These are phyloP conservation scores for mouse (Mus musculus) DNA, from an alignment of 2,113 vertebrate species.

Conservation along the genomic window DNA sequence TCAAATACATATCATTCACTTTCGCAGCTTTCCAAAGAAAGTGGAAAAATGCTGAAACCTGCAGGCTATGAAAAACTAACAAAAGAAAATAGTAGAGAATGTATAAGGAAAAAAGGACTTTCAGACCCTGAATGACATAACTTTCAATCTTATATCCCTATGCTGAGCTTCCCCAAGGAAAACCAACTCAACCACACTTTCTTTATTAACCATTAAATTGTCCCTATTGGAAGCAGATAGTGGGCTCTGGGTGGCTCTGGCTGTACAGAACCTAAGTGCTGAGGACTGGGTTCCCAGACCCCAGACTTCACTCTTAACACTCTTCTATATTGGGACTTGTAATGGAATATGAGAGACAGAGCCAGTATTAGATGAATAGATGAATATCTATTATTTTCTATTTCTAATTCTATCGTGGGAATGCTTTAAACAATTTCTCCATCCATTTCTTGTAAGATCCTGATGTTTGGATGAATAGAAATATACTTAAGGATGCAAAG, in stretches of 20 bases:
- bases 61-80: background rate
- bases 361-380: background rate
- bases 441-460: background rate
- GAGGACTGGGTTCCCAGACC: background rate
- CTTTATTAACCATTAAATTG: background rate
- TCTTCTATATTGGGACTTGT: background rate
- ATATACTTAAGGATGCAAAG: background rate
- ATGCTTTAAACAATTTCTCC: background rate
- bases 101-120: background rate
- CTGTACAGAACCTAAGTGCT: background rate
- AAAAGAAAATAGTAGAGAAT: constrained; percentile 3
- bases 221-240: background rate
- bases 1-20: background rate
- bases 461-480: constrained; percentile 42
- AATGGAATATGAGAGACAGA: background rate
- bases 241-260: background rate
- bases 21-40: background rate
- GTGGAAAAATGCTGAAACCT: constrained; percentile 40
- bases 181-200: constrained; percentile 38
- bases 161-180: background rate
- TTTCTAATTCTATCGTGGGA: background rate
- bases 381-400: background rate
- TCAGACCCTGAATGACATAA: background rate
- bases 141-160: background rate
- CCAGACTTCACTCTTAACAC: rapidly evolving